Evolutionary conservation across 2,797 vertebrate species (phyloP), one percentile per base, ranked within the genome.

Genomic region (Amphiprion clarkii): DNA sequence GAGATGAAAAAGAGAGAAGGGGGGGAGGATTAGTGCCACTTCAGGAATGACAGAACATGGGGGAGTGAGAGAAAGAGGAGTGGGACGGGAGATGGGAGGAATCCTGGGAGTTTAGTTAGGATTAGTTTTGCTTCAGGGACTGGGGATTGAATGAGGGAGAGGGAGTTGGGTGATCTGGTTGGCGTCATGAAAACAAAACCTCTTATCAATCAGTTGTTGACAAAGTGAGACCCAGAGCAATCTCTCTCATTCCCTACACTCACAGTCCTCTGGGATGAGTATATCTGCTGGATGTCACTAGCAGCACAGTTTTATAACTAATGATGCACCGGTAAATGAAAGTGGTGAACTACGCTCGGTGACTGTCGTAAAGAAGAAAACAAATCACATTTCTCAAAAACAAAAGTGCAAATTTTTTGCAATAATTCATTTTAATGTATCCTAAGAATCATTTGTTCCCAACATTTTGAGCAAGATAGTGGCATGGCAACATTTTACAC

Each of bases 11-110:
- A 87, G 68, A 83, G 87, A 87, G 84, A 81, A 60, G 83, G 76
- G 75, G 77, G 75, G 78, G 74, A 54, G 92, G 94, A 94, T 95
- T 95, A 94, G 93, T 94, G 92, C 91, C 93, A 93, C 93, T 94
- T 87, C 88, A 93, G 89, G 90, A 93, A 87, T 88, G 88, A 90
- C 78, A 85, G 89, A 91, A 88, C 78, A 88, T 58, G 79, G 83
- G 81, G 77, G 78, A 80, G 83, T 82, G 81, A 84, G 88, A 82
- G 60, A 74, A 76, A 82, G 71, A 78, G 78, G 84, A 89, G 86
- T 80, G 65, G 84, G 84, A 83, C 13, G 84, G 79, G 67, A 87
- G 79, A 84, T 61, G 87, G 88, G 88, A 89, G 89, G 92, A 90
- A 93, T 93, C 88, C 88, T 83, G 78, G 87, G 91, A 93, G 90